A percentile compares a stretch with the other conserved stretches of the same genome.
Evolutionary conservation across 2,888 invertebrate genomes (phyloP).

Genomic region (Eupeodes latifasciatus): DNA sequence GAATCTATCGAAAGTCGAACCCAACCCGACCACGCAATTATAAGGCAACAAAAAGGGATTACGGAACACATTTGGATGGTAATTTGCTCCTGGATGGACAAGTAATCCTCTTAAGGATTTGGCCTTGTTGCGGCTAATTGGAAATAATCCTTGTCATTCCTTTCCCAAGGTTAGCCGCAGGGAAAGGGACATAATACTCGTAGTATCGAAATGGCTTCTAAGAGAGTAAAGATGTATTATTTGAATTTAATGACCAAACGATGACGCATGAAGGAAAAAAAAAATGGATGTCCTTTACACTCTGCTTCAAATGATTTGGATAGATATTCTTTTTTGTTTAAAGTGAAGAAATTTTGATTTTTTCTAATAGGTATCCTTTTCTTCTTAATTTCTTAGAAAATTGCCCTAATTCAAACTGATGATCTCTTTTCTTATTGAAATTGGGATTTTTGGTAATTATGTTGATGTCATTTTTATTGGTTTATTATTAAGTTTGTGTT

Average conservation of each 20-base stretch:
- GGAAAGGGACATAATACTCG: not conserved
- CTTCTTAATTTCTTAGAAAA: too few species aligned
- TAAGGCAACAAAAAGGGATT: not conserved
- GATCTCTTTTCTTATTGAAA: too few species aligned
- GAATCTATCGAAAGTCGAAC: not conserved
- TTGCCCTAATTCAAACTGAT: too few species aligned
- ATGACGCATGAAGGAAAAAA: slow-evolving; percentile 27
- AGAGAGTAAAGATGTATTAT: slow-evolving; percentile 20
- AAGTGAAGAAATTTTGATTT: not conserved
- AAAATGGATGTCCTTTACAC: slow-evolving; percentile 21
- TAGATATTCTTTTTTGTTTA: not conserved
- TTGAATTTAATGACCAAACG: slow-evolving; percentile 42
- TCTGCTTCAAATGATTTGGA: not conserved
- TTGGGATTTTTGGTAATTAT: not conserved
- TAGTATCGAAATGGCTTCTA: not conserved
- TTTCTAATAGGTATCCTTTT: too few species aligned
- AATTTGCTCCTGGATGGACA: not conserved
- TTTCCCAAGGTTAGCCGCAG: not conserved
- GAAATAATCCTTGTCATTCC: slow-evolving; percentile 12
- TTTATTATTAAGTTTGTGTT: too few species aligned
- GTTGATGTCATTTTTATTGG: not conserved
- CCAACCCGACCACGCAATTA: not conserved
- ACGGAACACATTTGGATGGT: slow-evolving; percentile 30
- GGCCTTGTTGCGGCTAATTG: slow-evolving; percentile 48
- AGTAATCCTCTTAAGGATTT: slow-evolving; percentile 49